Conservation (phyloP, 2,888 invertebrate genomes). For the Mayetiola destructor region DNA sequence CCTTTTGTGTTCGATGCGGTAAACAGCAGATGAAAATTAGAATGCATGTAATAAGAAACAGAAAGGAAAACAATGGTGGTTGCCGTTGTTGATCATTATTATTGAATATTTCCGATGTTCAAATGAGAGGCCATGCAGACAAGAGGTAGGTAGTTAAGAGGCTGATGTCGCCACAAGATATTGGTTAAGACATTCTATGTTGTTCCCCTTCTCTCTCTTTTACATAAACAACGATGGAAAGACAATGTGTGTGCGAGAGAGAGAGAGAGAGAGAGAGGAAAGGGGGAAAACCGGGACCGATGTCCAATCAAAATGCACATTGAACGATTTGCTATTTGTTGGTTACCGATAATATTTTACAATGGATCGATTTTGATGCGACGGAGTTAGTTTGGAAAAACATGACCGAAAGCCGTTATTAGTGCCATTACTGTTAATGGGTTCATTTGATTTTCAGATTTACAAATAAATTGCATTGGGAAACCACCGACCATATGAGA, state of each 20-base stretch:
- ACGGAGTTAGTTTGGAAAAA: background rate
- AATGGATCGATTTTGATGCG: background rate
- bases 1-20: background rate
- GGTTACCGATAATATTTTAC: background rate
- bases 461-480: background rate
- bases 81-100: background rate
- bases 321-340: background rate
- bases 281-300: no score
- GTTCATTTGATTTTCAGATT: constrained; percentile 7
- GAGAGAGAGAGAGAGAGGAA: no score
- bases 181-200: no score
- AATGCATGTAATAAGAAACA: background rate
- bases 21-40: background rate
- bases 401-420: constrained; percentile 9
- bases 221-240: no score
- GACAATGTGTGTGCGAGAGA: no score
- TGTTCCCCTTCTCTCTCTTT: no score
- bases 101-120: constrained; percentile 10
- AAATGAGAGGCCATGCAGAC: background rate
- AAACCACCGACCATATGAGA: background rate
- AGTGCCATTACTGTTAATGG: constrained; percentile 7
- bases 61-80: constrained; percentile 11
- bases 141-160: background rate
- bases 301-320: background rate
- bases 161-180: no score